Evolutionary conservation across 2,113 vertebrate species (phyloP).

Genomic region (Osmerus mordax): DNA sequence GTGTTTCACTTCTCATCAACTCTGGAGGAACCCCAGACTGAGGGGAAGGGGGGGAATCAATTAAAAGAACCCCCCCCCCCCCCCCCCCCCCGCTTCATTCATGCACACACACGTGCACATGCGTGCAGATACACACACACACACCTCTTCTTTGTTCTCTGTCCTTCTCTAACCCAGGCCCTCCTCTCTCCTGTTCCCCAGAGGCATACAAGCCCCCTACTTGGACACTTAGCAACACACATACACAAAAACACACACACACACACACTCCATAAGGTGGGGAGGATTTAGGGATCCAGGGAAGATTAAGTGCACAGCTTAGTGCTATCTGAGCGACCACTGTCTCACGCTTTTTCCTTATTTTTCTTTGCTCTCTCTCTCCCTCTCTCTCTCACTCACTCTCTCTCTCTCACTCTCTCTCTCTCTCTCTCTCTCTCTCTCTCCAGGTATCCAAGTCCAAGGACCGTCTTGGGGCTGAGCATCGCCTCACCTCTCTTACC

Average conservation of each 20-base stretch:
- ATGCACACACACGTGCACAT: conserved; percentile 6
- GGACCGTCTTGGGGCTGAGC: too few species aligned
- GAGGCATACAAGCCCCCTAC: too few species aligned
- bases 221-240: too few species aligned
- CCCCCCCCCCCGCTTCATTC: background rate
- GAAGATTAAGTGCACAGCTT: conserved; percentile 44
- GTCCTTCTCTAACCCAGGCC: too few species aligned
- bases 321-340: conserved; percentile 29
- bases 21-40: too few species aligned
- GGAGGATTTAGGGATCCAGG: conserved; percentile 39
- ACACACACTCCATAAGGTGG: conserved; percentile 23
- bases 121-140: conserved; percentile 13
- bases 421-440: background rate
- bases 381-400: conserved; percentile 17
- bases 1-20: too few species aligned
- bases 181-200: too few species aligned
- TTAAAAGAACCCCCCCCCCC: too few species aligned
- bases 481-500: too few species aligned
- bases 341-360: conserved; percentile 14
- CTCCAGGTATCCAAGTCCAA: background rate
- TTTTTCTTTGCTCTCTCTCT: conserved; percentile 15
- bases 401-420: conserved; percentile 7
- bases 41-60: too few species aligned
- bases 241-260: too few species aligned
- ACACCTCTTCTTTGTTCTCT: conserved; percentile 1